Percentiles rank a stretch among this genome's conserved stretches.
Conservation (phyloP, 2,888 invertebrate species). For the Epinotia brunnichana region DNA sequence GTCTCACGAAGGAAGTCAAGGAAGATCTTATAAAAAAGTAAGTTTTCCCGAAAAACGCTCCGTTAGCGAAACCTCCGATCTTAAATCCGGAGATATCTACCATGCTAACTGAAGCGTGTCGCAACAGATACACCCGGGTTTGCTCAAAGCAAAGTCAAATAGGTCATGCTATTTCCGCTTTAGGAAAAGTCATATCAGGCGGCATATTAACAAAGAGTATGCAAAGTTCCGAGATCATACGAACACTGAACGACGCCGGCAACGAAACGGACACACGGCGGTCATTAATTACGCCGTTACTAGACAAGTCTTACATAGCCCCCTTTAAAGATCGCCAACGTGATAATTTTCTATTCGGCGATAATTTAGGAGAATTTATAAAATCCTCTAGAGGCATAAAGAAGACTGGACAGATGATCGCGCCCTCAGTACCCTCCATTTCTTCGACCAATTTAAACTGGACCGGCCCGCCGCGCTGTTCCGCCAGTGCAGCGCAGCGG, state of each 20-base stretch:
- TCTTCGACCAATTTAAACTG: conserved; percentile 19
- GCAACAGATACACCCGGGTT: not conserved
- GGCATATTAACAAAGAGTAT: not conserved
- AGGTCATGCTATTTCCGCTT: not conserved
- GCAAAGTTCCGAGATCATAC: not conserved
- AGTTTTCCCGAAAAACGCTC: not conserved
- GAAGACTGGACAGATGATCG: conserved; percentile 1
- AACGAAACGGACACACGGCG: conserved; percentile 1
- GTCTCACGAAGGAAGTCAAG: not conserved
- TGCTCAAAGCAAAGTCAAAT: not conserved
- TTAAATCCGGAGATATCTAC: not conserved
- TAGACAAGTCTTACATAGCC: not conserved
- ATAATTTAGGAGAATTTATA: not conserved
- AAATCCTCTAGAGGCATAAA: not conserved
- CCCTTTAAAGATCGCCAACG: not conserved
- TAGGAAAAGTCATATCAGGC: not conserved
- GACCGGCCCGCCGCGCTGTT: conserved; percentile 12
- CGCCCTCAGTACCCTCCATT: not conserved
- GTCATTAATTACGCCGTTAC: not conserved
- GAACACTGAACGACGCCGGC: not conserved
- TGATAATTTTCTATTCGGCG: not conserved
- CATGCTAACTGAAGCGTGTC: not conserved
- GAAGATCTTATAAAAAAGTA: not conserved
- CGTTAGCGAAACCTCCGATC: not conserved
- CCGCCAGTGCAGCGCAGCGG: not conserved